Evolutionary conservation across 2,888 invertebrate species (phyloP).

Genomic region (Eilema depressum): DNA sequence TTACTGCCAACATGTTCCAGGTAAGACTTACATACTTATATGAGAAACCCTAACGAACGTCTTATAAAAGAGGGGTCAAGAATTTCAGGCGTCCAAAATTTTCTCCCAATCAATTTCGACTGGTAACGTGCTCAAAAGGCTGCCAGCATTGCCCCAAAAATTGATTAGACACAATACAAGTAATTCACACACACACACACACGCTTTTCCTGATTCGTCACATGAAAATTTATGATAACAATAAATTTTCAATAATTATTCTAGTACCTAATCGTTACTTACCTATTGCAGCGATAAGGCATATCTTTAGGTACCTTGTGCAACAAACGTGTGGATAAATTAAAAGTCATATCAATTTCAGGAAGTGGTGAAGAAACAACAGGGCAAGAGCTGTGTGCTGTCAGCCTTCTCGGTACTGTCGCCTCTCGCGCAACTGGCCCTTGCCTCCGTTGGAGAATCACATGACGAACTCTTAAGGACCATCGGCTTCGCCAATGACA

Average conservation of each 20-base stretch:
- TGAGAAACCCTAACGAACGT: no score
- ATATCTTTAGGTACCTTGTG: background rate
- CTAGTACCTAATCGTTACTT: background rate
- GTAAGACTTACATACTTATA: conserved; percentile 46
- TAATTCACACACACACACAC: background rate
- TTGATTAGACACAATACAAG: background rate
- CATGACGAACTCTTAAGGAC: conserved; percentile 71
- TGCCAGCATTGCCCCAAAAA: no score
- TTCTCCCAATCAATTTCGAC: no score
- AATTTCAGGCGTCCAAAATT: no score
- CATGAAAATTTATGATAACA: background rate
- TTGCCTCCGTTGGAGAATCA: conserved; percentile 71
- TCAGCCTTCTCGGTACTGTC: conserved; percentile 81
- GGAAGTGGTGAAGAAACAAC: conserved; percentile 65
- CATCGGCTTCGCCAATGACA: conserved; percentile 69
- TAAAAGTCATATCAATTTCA: conserved; percentile 41
- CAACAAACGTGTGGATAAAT: background rate
- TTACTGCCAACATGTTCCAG: conserved; percentile 68
- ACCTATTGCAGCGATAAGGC: background rate
- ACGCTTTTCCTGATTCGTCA: background rate
- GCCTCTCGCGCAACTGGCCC: conserved; percentile 70
- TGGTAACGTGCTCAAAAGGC: no score
- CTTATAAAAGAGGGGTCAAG: no score
- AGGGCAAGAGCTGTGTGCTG: conserved; percentile 69
- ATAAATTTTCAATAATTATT: no score